Evolutionary conservation across 2,797 vertebrate genomes (phyloP), one percentile per base, ranked within the genome.

Genomic region (Acanthis flammea): DNA sequence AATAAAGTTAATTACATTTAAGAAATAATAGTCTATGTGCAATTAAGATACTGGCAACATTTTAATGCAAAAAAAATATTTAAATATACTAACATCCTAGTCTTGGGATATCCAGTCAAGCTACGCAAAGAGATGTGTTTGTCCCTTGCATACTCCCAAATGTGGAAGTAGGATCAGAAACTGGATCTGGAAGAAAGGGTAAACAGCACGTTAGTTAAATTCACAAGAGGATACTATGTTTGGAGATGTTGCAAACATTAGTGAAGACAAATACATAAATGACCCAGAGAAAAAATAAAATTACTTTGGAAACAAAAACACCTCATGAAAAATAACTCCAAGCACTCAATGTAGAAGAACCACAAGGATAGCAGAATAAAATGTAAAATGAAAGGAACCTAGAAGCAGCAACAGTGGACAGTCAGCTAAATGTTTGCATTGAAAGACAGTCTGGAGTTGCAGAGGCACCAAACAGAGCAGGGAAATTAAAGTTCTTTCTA

Each of bases 131-230:
- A 97, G 96, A 94, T 96, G 96, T n/a, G 95, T 97, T 97, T 97
- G 96, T 97, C 96, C 92, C 97, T 96, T 97, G 97, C 96, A 97
- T 97, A 97, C 97, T 97, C 96, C 97, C 97, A 97, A 97, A 97
- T 97, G 96, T 97, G 96, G 96, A 97, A 97, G 97, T 97, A 97
- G 97, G 95, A 97, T 96, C 96, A 97, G 96, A 97, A 97, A 97
- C 97, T 96, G 96, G 97, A 97, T 97, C 97, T 97, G 97, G 97
- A 97, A 97, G 91, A 97, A 97, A 97, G 96, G 96, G 96, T 97
- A 97, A 97, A 97, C 96, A 97, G 96, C 94, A 96, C 65, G 92
- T 97, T 97, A 97, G 97, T 97, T 81, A 96, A 94, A 96, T 96
- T 95, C 92, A 97, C 94, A 97, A 97, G 90, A 96, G 88, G 95